Conservation (phyloP, 1,140 invertebrate genomes). For the Choristoneura fumiferana region DNA sequence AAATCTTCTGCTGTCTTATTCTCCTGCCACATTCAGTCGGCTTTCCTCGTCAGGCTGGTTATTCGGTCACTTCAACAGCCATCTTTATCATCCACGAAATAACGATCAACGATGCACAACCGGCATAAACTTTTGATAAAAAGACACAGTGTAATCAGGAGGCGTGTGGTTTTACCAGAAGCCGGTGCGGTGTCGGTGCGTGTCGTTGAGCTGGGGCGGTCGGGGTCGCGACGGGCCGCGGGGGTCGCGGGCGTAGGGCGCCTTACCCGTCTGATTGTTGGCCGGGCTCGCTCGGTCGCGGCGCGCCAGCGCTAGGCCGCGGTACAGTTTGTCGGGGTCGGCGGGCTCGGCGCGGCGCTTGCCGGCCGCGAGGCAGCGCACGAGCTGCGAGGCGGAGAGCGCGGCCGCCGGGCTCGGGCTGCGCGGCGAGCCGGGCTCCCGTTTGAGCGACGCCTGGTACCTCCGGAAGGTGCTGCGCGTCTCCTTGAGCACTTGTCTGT, state of each 20-base stretch:
- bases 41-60: too few relatives aligned
- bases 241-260: neutral
- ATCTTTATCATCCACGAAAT: too few relatives aligned
- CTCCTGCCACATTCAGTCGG: too few relatives aligned
- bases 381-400: conserved; percentile 80
- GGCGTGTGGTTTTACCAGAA: too few relatives aligned
- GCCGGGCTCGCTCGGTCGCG: conserved; percentile 52
- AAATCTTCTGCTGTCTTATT: neutral
- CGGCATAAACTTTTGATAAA: too few relatives aligned
- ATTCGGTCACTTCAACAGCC: too few relatives aligned
- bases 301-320: conserved; percentile 42
- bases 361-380: conserved; percentile 82
- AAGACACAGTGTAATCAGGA: too few relatives aligned
- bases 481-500: conserved; percentile 64
- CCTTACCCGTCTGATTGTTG: conserved; percentile 81
- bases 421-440: too few relatives aligned
- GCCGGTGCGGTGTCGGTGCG: too few relatives aligned
- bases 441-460: conserved; percentile 52
- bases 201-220: too few relatives aligned
- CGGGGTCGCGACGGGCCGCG: neutral
- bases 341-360: conserved; percentile 79
- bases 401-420: conserved; percentile 17
- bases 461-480: conserved; percentile 68
- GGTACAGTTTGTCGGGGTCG: conserved; percentile 41
- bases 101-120: too few relatives aligned